Evolutionary conservation across 2,797 vertebrate genomes (phyloP), one percentile per base, ranked within the genome.

Genomic region (Gymnothorax reevesii): DNA sequence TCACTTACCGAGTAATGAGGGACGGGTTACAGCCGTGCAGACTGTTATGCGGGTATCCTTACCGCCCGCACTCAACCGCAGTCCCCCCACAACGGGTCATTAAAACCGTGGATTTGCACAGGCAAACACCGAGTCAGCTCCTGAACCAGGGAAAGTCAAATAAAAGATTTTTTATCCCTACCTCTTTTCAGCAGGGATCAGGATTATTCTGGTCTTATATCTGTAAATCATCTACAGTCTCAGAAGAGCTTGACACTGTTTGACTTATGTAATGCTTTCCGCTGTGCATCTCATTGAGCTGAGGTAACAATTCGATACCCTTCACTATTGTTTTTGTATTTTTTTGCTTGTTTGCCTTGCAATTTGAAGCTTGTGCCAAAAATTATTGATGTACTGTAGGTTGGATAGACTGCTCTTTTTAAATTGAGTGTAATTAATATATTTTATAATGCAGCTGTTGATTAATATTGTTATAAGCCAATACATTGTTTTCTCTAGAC

Each of bases 21-120:
- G 86, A 90, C 90, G 88, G 88, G 87, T 80, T 86, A 87, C 89
- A 88, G 87, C 87, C 91, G 91, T 92, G 92, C 89, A 90, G 91
- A 92, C 92, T 90, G 90, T 88, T 87, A 84, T 62, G 88, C 59
- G 86, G 87, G 88, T 86, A 84, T 85, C 49, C 86, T 57, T 25
- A 57, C 42, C 3, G 59, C 60, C 60, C n/a, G 62, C 80, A 64
- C 71, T 9, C 6, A 15, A 66, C 57, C 2, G 9, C 73, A 54
- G 79, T 86, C 89, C 88, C 80, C 57, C 55, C 20, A n/a, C 57
- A 59, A 83, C 27, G 82, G 82, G 62, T 62, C 57, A 83, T 80
- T 80, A 80, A 80, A 54, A 20, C 77, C 77, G 10, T 22, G 73
- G 77, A 80, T 80, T 49, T 80, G 77, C 22, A 9, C 49, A 15